Percentiles rank a stretch among this genome's conserved stretches.
Evolutionary conservation across 2,113 vertebrate genomes (phyloP).

Genomic region (Strix uralensis): DNA sequence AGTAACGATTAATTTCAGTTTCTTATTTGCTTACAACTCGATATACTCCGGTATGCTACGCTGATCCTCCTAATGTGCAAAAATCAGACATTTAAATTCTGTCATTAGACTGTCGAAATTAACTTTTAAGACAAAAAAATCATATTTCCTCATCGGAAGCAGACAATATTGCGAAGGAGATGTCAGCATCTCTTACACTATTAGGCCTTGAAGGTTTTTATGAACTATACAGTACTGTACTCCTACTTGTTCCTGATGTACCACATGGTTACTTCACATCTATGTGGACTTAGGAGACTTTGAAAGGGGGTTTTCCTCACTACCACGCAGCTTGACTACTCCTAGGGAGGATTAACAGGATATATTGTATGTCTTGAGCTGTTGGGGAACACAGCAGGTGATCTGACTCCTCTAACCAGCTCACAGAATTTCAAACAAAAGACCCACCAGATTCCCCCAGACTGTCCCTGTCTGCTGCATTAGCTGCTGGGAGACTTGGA

Average conservation of each 20-base stretch:
- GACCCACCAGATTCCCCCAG: neutral
- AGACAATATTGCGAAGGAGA: neutral
- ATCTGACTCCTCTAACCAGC: neutral
- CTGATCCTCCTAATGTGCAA: neutral
- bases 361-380: neutral
- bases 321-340: neutral
- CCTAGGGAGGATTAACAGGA: neutral
- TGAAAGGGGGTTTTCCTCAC: neutral
- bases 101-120: neutral
- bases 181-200: neutral
- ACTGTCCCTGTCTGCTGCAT: rapidly evolving
- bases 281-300: neutral
- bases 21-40: neutral
- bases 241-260: neutral
- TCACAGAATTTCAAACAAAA: neutral
- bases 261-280: neutral
- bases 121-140: neutral
- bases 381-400: neutral
- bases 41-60: neutral
- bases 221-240: neutral
- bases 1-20: neutral
- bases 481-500: no score
- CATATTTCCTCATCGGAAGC: neutral
- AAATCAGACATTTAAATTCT: neutral
- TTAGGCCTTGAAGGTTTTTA: neutral